phyloP scores from a whole-genome alignment of 1,140 invertebrate genomes.

The Listronotus bonariensis region DNA sequence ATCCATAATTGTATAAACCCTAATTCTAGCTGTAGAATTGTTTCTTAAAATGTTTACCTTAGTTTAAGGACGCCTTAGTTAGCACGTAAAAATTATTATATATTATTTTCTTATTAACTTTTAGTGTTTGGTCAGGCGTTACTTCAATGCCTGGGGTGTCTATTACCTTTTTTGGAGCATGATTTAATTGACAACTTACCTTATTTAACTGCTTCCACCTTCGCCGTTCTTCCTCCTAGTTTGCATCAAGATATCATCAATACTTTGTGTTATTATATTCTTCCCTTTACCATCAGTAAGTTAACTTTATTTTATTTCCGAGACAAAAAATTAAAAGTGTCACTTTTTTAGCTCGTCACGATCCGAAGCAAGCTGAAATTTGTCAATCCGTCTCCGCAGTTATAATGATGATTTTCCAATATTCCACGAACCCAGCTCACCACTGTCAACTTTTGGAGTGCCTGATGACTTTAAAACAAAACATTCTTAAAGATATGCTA shows the following conservation, averaged over 20 bases:
- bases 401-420: constrained; percentile 97
- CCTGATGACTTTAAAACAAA: constrained; percentile 88
- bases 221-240: constrained; percentile 86
- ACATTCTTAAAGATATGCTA: constrained; percentile 89
- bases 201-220: constrained; percentile 90
- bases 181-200: constrained; percentile 95
- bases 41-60: too few species aligned
- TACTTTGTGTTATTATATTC: constrained; percentile 92
- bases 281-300: constrained; percentile 95
- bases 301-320: constrained; percentile 35
- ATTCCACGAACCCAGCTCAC: constrained; percentile 88
- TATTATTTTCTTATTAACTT: constrained; percentile 38
- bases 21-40: too few species aligned
- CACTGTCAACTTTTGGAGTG: constrained; percentile 95
- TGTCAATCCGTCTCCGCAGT: constrained; percentile 92
- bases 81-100: not conserved
- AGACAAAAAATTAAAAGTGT: not conserved
- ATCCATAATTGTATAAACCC: too few species aligned
- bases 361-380: constrained; percentile 80
- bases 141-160: constrained; percentile 86
- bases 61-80: not conserved
- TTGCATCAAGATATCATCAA: constrained; percentile 96
- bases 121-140: constrained; percentile 89
- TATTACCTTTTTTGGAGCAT: constrained; percentile 95
- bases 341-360: constrained; percentile 65